These are phyloP conservation scores for Caprella mutica DNA, from an alignment of 2,888 invertebrate genomes.

Conservation along the genomic window DNA sequence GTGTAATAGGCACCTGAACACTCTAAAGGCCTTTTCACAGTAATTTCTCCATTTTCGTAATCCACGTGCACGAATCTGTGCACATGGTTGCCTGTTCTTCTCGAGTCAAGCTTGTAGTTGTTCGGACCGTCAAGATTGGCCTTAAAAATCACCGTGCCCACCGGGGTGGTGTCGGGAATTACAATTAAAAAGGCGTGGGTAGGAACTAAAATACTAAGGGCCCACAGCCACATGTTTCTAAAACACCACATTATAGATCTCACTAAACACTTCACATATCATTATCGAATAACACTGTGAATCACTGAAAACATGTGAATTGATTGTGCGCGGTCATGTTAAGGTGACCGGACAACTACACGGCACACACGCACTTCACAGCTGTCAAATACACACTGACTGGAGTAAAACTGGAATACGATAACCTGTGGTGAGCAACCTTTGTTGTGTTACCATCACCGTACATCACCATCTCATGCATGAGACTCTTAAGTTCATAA, in stretches of 20 bases:
- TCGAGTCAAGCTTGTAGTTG: slow-evolving; percentile 64
- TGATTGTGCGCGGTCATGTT: slow-evolving; percentile 6
- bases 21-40: slow-evolving; percentile 56
- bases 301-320: not conserved
- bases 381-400: not conserved
- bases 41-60: slow-evolving; percentile 59
- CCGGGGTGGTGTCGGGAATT: slow-evolving; percentile 24
- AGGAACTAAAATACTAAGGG: slow-evolving; percentile 9
- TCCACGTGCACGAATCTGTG: slow-evolving; percentile 64
- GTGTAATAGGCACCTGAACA: slow-evolving; percentile 75
- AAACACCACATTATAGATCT: slow-evolving; percentile 3
- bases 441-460: no score
- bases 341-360: not conserved
- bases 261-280: slow-evolving; percentile 4
- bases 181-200: slow-evolving; percentile 22
- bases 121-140: slow-evolving; percentile 64
- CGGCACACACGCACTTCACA: slow-evolving; percentile 3
- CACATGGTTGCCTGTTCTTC: slow-evolving; percentile 71
- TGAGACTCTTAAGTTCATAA: no score
- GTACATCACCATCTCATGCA: no score
- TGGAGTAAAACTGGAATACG: no score
- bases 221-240: slow-evolving; percentile 9
- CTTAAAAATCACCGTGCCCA: slow-evolving; percentile 25
- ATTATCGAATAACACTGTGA: not conserved
- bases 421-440: no score